phyloP scores from a whole-genome alignment of 2,113 vertebrate species.

The Accipiter cooperii region DNA sequence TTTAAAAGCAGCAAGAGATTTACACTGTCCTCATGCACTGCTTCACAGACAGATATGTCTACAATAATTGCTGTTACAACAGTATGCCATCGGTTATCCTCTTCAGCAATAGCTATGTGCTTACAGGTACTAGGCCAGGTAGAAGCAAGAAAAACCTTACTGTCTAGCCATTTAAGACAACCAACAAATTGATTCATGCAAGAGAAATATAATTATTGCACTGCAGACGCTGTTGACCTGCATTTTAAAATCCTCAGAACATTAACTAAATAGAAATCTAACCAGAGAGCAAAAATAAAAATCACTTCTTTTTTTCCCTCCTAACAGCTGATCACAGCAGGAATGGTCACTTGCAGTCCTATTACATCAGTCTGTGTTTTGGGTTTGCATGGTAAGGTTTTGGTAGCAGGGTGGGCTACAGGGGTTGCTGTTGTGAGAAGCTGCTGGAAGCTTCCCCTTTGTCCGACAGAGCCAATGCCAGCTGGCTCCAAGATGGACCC shows the following conservation, averaged over 20 bases:
- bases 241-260: background rate
- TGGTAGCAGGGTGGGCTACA: no score
- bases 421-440: no score
- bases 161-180: background rate
- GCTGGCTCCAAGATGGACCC: rapidly evolving
- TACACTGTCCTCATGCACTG: background rate
- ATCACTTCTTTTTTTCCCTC: background rate
- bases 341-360: background rate
- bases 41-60: background rate
- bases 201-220: background rate
- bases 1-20: background rate
- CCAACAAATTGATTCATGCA: background rate
- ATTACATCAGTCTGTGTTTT: background rate
- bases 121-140: background rate
- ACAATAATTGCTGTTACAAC: background rate
- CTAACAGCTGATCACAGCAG: background rate
- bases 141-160: background rate
- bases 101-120: background rate
- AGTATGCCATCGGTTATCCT: background rate
- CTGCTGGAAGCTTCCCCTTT: no score
- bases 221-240: background rate
- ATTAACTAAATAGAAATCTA: background rate
- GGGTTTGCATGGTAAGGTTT: no score
- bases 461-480: no score
- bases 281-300: background rate